Percentiles rank a stretch among this genome's conserved stretches.
Evolutionary conservation across 2,888 invertebrate species (phyloP).

Genomic region (Metalampra italica): DNA sequence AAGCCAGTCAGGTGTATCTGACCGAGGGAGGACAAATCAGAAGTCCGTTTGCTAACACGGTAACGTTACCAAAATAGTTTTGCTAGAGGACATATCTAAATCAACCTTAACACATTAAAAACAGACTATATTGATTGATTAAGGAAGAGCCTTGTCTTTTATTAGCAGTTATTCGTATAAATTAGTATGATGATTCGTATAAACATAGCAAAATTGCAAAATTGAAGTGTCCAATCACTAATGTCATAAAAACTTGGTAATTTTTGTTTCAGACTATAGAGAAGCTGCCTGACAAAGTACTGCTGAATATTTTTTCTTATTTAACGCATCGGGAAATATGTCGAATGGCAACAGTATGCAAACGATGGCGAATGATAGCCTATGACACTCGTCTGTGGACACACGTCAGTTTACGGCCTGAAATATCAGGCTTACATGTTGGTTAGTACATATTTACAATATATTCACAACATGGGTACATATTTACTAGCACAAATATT

Average conservation of each 20-base stretch:
- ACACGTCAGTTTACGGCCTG: constrained; percentile 96
- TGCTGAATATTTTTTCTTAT: constrained; percentile 96
- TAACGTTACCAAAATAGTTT: constrained; percentile 58
- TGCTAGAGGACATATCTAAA: not conserved
- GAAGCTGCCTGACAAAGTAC: constrained; percentile 97
- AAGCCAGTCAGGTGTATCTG: constrained; percentile 91
- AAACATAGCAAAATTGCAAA: no score
- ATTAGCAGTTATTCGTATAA: no score
- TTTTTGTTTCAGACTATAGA: constrained; percentile 87
- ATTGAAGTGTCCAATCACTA: no score
- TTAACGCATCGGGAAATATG: constrained; percentile 96
- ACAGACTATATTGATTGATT: no score
- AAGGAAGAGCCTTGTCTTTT: no score
- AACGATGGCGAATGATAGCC: constrained; percentile 96
- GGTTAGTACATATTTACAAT: constrained; percentile 46
- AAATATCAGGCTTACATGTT: constrained; percentile 96
- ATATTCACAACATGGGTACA: not conserved
- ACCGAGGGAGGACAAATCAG: constrained; percentile 87
- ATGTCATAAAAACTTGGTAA: constrained; percentile 1
- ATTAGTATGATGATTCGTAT: no score
- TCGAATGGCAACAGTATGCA: constrained; percentile 95
- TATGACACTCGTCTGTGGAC: constrained; percentile 98
- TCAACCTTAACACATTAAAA: no score
- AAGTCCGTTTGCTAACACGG: constrained; percentile 92
- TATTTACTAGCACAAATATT: not conserved